Conservation (phyloP, 2,113 vertebrate genomes). For the Aegypius monachus region DNA sequence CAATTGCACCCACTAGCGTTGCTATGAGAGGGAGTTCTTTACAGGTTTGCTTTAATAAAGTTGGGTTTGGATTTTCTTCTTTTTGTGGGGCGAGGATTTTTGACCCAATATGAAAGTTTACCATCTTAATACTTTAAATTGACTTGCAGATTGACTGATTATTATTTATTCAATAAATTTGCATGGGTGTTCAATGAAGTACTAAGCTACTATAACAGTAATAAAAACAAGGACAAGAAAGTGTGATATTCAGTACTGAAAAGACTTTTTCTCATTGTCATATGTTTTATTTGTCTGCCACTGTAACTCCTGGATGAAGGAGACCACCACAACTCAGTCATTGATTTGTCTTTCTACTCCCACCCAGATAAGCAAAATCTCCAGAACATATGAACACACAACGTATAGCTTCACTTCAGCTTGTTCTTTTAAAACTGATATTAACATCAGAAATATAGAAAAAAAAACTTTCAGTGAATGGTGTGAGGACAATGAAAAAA, state of each 20-base stretch:
- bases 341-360: not conserved
- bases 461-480: not conserved
- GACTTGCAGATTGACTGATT: not conserved
- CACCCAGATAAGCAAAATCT: not conserved
- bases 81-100: not conserved
- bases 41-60: not conserved
- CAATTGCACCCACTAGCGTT: not conserved
- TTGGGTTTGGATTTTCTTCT: not conserved
- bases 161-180: not conserved
- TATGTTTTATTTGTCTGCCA: not conserved
- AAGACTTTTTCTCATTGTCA: not conserved
- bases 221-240: not conserved
- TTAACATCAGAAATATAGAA: not conserved
- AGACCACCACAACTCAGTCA: not conserved
- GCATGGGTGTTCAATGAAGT: not conserved
- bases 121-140: not conserved
- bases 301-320: not conserved
- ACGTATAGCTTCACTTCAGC: not conserved
- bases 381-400: not conserved
- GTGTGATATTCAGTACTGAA: not conserved
- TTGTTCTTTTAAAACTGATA: not conserved
- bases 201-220: not conserved
- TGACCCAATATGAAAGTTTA: not conserved
- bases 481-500: not conserved
- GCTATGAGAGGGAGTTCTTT: not conserved